Evolutionary conservation across 1,140 invertebrate genomes (phyloP).

Genomic region (Semibalanus balanoides): DNA sequence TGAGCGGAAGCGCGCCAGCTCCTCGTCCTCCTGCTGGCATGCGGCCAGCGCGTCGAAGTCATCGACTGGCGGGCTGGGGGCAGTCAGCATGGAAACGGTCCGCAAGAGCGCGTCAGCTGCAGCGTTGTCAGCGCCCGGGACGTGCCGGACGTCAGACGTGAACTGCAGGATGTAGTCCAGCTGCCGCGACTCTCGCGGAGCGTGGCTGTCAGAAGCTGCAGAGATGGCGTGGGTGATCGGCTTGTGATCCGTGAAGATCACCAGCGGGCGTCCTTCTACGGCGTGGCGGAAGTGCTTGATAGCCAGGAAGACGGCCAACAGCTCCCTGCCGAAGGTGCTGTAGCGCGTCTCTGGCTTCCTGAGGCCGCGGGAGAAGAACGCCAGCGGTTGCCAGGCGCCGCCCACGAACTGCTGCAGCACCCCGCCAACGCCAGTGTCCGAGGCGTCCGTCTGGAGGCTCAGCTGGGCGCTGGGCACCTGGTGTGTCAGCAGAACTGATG

Average conservation of each 20-base stretch:
- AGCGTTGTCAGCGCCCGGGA: conserved; percentile 13
- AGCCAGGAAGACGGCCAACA: conserved; percentile 19
- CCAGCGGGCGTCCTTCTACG: conserved; percentile 23
- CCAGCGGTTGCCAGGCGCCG: conserved; percentile 10
- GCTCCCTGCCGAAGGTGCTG: conserved; percentile 19
- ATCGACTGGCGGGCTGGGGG: background rate
- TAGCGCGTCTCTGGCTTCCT: conserved; percentile 14
- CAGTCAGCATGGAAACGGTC: background rate
- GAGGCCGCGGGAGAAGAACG: conserved; percentile 17
- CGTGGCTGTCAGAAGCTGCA: conserved; percentile 13
- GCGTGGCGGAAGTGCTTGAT: conserved; percentile 22
- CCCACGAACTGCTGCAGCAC: conserved; percentile 13
- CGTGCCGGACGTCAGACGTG: conserved; percentile 4
- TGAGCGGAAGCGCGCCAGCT: conserved; percentile 1
- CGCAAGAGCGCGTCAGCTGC: conserved; percentile 15
- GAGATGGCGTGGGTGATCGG: conserved; percentile 22
- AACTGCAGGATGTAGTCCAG: conserved; percentile 9
- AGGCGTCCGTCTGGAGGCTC: conserved; percentile 19
- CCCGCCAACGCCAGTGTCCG: conserved; percentile 15
- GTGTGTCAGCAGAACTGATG: background rate
- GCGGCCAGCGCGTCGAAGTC: background rate
- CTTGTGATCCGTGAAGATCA: conserved; percentile 24
- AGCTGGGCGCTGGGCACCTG: background rate
- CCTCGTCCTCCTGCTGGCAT: conserved; percentile 4
- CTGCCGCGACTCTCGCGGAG: conserved; percentile 18